These are phyloP conservation scores for Otolemur crassicaudatus DNA, from an alignment of 2,797 vertebrate genomes.

Conservation along the genomic window DNA sequence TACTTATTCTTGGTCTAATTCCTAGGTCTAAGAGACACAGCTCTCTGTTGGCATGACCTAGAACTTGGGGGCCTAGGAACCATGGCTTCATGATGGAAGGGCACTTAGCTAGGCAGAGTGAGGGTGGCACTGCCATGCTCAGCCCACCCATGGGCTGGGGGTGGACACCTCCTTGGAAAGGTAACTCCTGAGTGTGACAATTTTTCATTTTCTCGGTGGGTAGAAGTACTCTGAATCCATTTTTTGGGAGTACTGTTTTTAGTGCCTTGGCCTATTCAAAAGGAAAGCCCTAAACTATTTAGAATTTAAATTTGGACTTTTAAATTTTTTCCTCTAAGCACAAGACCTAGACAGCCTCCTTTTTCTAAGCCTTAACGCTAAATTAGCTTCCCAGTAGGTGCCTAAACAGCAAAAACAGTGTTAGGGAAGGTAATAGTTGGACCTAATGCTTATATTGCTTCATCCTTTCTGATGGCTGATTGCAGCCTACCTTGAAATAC, in stretches of 20 bases:
- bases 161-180: not conserved
- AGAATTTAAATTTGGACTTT: slow-evolving; percentile 61
- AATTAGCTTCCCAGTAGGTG: slow-evolving; percentile 56
- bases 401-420: slow-evolving; percentile 39
- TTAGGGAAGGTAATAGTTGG: slow-evolving; percentile 15
- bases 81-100: not conserved
- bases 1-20: not conserved
- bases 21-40: not conserved
- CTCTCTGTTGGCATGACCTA: not conserved
- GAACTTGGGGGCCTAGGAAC: not conserved
- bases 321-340: not conserved
- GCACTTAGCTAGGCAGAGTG: not conserved
- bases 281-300: slow-evolving; percentile 26
- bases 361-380: slow-evolving; percentile 51
- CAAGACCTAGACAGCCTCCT: not conserved
- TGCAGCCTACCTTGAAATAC: slow-evolving; percentile 25
- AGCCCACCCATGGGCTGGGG: too few species aligned
- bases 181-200: not conserved
- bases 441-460: not conserved
- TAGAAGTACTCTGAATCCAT: not conserved
- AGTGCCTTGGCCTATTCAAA: not conserved
- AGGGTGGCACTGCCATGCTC: not conserved
- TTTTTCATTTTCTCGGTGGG: not conserved
- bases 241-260: slow-evolving; percentile 10
- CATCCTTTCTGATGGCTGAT: slow-evolving; percentile 36